Percentiles rank a stretch among this genome's conserved stretches.
phyloP scores from a whole-genome alignment of 2,113 vertebrate species.

The Solenodon paradoxus region DNA sequence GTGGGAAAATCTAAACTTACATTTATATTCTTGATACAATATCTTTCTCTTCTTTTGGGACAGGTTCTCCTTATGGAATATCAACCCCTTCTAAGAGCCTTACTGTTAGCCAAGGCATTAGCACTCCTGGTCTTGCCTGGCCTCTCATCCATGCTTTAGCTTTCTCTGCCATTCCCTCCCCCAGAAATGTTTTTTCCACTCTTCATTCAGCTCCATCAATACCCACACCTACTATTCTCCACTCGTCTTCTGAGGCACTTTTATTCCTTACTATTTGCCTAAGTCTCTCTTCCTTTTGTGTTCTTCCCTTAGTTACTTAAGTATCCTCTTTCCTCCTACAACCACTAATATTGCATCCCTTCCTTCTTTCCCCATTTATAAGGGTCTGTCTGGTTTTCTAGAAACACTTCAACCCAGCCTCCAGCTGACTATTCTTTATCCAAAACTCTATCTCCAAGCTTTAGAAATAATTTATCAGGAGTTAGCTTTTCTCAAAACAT shows the following conservation, averaged over 20 bases:
- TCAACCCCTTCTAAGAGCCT: background rate
- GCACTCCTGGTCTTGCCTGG: background rate
- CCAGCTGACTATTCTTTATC: background rate
- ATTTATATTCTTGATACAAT: background rate
- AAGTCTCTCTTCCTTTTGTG: background rate
- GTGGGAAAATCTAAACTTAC: constrained; percentile 1
- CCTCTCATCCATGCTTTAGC: background rate
- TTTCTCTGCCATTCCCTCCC: background rate
- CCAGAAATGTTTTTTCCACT: background rate
- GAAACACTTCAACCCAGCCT: background rate
- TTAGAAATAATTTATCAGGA: background rate
- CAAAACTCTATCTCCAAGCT: background rate
- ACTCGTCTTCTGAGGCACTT: background rate
- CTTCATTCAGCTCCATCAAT: background rate
- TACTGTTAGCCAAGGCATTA: background rate
- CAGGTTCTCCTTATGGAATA: background rate
- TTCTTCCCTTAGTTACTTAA: constrained; percentile 13
- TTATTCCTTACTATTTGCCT: background rate
- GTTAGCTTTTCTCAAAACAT: constrained; percentile 6
- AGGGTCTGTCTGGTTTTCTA: background rate
- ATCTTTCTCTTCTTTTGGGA: background rate
- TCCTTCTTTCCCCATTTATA: background rate
- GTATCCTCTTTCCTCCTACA: background rate
- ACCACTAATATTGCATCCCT: background rate
- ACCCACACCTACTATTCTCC: background rate